These are phyloP conservation scores for Chitala chitala DNA, from an alignment of 2,113 vertebrate species.

Conservation along the genomic window DNA sequence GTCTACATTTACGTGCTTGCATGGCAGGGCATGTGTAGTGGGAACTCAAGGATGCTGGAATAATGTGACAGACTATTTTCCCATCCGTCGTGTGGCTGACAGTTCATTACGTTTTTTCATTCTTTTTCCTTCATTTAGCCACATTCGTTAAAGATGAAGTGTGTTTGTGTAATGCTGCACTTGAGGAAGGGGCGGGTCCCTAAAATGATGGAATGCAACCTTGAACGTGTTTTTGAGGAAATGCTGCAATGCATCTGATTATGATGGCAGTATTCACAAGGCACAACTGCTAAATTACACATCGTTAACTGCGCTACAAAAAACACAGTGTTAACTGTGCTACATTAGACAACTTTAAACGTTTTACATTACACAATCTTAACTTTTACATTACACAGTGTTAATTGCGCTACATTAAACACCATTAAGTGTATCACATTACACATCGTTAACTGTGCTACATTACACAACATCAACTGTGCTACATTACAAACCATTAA, in stretches of 20 bases:
- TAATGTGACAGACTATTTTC: slow-evolving; percentile 1
- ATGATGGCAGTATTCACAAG: neutral
- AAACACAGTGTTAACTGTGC: no score
- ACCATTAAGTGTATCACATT: no score
- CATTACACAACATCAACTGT: neutral
- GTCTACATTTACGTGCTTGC: neutral
- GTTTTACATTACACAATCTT: no score
- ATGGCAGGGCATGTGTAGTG: neutral
- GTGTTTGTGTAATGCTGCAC: neutral
- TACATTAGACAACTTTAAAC: no score
- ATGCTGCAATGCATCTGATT: no score
- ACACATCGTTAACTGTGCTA: neutral
- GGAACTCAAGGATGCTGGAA: neutral
- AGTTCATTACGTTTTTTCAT: slow-evolving; percentile 20
- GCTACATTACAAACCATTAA: neutral
- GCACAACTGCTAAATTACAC: neutral
- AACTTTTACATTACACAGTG: neutral
- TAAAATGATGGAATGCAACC: neutral
- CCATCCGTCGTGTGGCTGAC: slow-evolving; percentile 10
- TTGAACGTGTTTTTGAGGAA: neutral
- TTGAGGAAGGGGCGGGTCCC: neutral
- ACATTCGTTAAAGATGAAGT: neutral
- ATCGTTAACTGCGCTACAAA: neutral
- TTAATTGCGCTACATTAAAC: no score
- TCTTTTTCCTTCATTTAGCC: neutral